These are phyloP conservation scores for Anser cygnoides DNA, from an alignment of 2,113 vertebrate genomes.

Conservation along the genomic window DNA sequence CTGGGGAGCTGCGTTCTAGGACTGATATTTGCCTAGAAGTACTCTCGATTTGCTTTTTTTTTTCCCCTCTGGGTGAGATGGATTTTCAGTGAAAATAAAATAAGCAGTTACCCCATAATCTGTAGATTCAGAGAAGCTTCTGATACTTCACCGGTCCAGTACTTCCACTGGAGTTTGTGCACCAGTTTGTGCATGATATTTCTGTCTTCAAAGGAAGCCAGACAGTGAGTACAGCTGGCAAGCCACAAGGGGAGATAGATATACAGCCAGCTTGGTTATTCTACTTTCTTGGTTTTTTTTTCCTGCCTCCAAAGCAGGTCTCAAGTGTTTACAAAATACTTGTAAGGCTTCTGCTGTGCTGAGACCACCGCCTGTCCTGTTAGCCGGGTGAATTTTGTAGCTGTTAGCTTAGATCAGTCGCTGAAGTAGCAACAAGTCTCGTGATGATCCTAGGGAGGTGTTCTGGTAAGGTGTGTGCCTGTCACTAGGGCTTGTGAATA, in stretches of 20 bases:
- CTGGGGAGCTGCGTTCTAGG: background rate
- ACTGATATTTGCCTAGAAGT: background rate
- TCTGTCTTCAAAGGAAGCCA: background rate
- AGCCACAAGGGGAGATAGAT: background rate
- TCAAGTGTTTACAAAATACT: background rate
- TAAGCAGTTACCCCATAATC: accelerated
- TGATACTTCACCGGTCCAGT: background rate
- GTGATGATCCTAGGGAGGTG: accelerated
- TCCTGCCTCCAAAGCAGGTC: background rate
- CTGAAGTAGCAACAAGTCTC: background rate
- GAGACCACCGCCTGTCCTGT: background rate
- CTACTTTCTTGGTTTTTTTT: background rate
- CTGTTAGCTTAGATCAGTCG: background rate
- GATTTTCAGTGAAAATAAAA: background rate
- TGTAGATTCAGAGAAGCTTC: background rate
- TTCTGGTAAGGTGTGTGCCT: background rate
- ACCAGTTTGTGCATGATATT: background rate
- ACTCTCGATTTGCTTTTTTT: background rate
- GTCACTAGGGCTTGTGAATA: background rate
- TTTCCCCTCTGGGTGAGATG: background rate
- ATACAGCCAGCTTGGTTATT: too few species aligned
- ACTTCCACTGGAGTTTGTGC: background rate
- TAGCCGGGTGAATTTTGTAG: background rate
- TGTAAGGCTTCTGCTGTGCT: background rate
- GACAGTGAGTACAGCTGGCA: accelerated